Evolutionary conservation across 1,140 invertebrate genomes (phyloP).

Genomic region (Diabrotica undecimpunctata): DNA sequence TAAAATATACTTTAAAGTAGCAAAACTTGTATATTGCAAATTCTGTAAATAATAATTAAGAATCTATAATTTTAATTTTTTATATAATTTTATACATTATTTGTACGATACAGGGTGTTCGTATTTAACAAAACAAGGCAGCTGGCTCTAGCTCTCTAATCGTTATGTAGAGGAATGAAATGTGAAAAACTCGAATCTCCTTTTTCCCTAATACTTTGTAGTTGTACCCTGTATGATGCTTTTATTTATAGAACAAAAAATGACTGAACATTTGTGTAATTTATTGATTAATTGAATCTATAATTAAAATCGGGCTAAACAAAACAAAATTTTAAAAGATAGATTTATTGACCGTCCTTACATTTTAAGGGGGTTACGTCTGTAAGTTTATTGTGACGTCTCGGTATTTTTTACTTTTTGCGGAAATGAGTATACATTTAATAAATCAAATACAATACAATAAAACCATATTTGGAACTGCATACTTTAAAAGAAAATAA

Average conservation of each 20-base stretch:
- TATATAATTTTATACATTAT: constrained; percentile 34
- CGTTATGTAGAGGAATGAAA: constrained; percentile 17
- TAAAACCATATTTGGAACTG: no score
- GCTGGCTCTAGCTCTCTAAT: constrained; percentile 24
- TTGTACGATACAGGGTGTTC: constrained; percentile 33
- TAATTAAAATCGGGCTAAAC: constrained; percentile 11
- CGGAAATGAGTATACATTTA: no score
- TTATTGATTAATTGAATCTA: constrained; percentile 11
- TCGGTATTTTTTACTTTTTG: no score
- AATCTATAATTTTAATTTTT: constrained; percentile 32
- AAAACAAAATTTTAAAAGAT: constrained; percentile 10
- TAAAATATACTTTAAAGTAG: constrained; percentile 21
- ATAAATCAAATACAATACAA: no score
- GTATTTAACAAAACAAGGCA: constrained; percentile 21
- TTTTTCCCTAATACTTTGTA: constrained; percentile 6
- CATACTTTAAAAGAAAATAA: no score
- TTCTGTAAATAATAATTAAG: constrained; percentile 25
- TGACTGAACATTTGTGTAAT: constrained; percentile 18
- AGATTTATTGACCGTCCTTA: constrained; percentile 22
- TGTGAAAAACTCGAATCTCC: not conserved
- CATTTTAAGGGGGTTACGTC: constrained; percentile 5
- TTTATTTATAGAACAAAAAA: constrained; percentile 20
- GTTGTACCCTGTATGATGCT: constrained; percentile 12
- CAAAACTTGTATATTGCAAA: constrained; percentile 24
- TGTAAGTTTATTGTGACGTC: no score